phyloP scores from a whole-genome alignment of 2,113 vertebrate species.

The Tyto alba region DNA sequence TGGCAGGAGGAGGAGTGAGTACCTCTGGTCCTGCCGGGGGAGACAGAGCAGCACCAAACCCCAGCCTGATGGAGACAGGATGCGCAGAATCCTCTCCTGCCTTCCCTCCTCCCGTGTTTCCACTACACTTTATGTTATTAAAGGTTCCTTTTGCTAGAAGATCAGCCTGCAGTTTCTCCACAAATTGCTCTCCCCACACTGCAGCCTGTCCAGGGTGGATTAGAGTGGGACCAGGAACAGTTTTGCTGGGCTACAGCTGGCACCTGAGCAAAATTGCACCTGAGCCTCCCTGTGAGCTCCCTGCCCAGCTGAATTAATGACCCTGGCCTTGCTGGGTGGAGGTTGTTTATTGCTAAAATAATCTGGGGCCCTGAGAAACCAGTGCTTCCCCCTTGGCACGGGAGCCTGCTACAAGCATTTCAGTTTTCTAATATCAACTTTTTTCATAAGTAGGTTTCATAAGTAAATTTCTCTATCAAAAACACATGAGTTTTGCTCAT shows the following conservation, averaged over 20 bases:
- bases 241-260: not conserved
- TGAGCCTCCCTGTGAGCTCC: not conserved
- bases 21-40: fast-evolving
- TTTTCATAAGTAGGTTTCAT: not conserved
- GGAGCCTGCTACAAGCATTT: not conserved
- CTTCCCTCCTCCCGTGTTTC: not conserved
- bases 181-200: too few species aligned
- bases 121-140: not conserved
- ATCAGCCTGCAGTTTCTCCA: not conserved
- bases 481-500: not conserved
- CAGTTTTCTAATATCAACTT: not conserved
- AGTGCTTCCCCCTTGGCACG: not conserved
- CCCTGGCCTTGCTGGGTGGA: fast-evolving
- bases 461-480: not conserved
- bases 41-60: not conserved
- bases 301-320: not conserved
- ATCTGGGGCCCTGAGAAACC: not conserved
- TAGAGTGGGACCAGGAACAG: not conserved
- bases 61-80: not conserved
- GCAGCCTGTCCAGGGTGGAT: not conserved
- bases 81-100: fast-evolving
- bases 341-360: not conserved
- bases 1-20: not conserved
- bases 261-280: not conserved
- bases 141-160: not conserved